Evolutionary conservation across 2,888 invertebrate species (phyloP).

Genomic region (Metacarcinus magister): DNA sequence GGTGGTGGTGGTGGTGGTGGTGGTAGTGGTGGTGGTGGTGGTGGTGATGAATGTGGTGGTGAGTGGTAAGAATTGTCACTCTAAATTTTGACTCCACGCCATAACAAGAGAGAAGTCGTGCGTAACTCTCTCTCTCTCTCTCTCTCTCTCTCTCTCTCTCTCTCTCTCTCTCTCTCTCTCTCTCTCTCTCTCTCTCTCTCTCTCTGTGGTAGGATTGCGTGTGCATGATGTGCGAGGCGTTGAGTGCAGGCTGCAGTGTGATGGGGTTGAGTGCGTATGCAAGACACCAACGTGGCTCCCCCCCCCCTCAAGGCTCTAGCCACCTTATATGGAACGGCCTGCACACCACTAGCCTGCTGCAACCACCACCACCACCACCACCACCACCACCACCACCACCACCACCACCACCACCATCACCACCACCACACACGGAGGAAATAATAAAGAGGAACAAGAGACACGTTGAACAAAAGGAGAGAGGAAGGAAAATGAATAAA

Average conservation of each 20-base stretch:
- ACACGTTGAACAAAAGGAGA: not conserved
- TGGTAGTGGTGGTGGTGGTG: constrained; percentile 1
- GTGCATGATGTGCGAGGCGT: too few species aligned
- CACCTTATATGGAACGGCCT: not conserved
- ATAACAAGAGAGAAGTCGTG: constrained; percentile 45
- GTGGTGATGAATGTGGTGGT: constrained; percentile 6
- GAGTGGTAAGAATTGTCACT: not conserved
- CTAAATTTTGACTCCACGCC: constrained; percentile 11
- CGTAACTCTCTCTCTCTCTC: constrained; percentile 28
- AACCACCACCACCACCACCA: not conserved
- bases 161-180: constrained; percentile 22
- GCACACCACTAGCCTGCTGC: not conserved
- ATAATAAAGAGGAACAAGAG: not conserved
- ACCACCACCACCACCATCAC: not conserved
- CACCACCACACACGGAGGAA: not conserved
- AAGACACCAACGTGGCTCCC: not conserved
- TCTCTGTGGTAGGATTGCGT: not conserved
- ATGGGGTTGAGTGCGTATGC: not conserved
- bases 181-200: constrained; percentile 10
- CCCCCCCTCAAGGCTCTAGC: not conserved
- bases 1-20: constrained; percentile 9
- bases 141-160: constrained; percentile 26
- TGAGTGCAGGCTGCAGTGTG: constrained; percentile 26
- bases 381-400: constrained; percentile 38
- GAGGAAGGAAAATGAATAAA: not conserved